Evolutionary conservation across 37 sponge, comb jelly and placozoan species (phyloP), one percentile per base, ranked within the genome.

Genomic region (Ephydatia muelleri): DNA sequence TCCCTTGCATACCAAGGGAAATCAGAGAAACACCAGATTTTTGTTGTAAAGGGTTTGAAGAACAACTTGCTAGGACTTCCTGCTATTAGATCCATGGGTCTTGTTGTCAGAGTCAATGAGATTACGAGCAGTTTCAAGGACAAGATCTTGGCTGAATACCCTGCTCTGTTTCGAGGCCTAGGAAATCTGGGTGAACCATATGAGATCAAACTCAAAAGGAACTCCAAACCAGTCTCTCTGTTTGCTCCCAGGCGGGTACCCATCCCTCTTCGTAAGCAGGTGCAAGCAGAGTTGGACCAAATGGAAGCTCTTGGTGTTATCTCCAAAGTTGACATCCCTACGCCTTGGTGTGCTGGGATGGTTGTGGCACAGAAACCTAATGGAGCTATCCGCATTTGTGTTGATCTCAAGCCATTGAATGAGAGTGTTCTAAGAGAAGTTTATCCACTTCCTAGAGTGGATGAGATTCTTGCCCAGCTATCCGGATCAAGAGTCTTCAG

Each of bases 1-100:
- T 57, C 57, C 57, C 57, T 57, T 1, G 16, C 16, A 11, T 57
- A 16, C 57, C 57, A 57, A 57, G 6, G 57, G 57, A 57, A 57
- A 57, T 13, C 16, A 57, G 57, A 57, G 57, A 57, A 57, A 57
- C 57, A 11, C 57, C 57, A 57, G 57, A 11, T 13, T 57, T 57
- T 57, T 26, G 25, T 25, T 28, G 0, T 47, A 48, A 48, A 6
- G 5, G n/a, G 38, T 34, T 68, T 65, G n/a, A 34, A 65, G 38
- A 36, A 67, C 68, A 67, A 80, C 38, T 40, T 67, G 35, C 26
- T 80, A 67, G 80, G 80, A 34, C 25, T 80, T 66, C 69, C 80
- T 12, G 80, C 68, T 27, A 80, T 81, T 37, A 22, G 29, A 22
- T 66, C 80, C 13, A 25, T 80, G 80, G 80, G 38, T 65, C 32